Conservation (phyloP, 1,140 invertebrate genomes). For the Mesaphorura yosii region DNA sequence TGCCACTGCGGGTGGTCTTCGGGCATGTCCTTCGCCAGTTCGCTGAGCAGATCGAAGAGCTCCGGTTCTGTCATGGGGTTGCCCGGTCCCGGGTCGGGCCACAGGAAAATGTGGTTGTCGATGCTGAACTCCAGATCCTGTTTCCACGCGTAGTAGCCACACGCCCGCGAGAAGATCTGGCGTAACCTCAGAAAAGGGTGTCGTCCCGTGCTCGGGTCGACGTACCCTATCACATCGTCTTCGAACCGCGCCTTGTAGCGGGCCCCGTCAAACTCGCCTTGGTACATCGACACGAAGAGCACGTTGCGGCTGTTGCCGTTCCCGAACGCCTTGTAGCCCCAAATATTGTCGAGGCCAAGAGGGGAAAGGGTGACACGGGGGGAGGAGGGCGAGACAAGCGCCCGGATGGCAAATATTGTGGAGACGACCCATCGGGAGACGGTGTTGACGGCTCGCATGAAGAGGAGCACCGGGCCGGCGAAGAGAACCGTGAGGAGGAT, state of each 20-base stretch:
- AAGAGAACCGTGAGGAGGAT: too few relatives aligned
- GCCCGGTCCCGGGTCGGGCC: not conserved
- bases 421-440: too few relatives aligned
- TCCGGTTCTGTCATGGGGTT: slow-evolving; percentile 5
- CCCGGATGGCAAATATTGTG: too few relatives aligned
- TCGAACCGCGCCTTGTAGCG: slow-evolving; percentile 7
- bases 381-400: too few relatives aligned
- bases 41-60: not conserved
- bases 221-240: slow-evolving; percentile 1
- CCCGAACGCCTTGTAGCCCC: slow-evolving; percentile 3
- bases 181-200: slow-evolving; percentile 11
- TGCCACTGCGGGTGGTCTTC: slow-evolving; percentile 16
- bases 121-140: slow-evolving; percentile 13
- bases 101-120: slow-evolving; percentile 11
- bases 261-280: slow-evolving; percentile 1
- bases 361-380: not conserved
- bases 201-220: not conserved
- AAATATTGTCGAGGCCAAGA: slow-evolving; percentile 17
- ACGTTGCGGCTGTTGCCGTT: not conserved
- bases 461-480: too few relatives aligned
- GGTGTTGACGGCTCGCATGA: too few relatives aligned
- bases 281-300: slow-evolving; percentile 4
- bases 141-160: slow-evolving; percentile 13
- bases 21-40: slow-evolving; percentile 14
- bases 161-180: slow-evolving; percentile 1